phyloP scores from a whole-genome alignment of 2,113 vertebrate species.

The Gopherus evgoodei region DNA sequence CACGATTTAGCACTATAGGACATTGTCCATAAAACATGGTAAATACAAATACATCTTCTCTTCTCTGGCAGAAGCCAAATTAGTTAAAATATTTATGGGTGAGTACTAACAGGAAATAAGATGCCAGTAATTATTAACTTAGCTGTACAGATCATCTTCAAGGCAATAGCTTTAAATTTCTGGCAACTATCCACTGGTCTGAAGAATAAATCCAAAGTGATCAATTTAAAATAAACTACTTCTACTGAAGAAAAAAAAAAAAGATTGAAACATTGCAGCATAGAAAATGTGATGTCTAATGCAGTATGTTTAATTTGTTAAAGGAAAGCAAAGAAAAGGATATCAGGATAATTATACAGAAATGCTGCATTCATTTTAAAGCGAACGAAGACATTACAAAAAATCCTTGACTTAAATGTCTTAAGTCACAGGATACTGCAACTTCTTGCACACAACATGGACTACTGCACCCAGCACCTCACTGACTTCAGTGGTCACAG shows the following conservation, averaged over 20 bases:
- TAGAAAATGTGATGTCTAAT: background rate
- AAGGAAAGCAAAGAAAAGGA: background rate
- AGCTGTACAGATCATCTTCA: background rate
- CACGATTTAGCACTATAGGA: background rate
- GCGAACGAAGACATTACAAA: background rate
- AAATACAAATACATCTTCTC: background rate
- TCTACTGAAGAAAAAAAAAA: background rate
- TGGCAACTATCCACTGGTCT: background rate
- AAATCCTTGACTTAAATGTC: background rate
- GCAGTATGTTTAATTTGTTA: background rate
- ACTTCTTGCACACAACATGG: background rate
- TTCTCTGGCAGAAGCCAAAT: slow-evolving; percentile 14
- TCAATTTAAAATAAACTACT: slow-evolving; percentile 1
- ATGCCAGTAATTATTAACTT: background rate
- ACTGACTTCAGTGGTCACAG: background rate
- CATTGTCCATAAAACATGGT: slow-evolving; percentile 9
- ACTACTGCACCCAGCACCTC: background rate
- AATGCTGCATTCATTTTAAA: background rate
- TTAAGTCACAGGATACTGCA: too few relatives aligned
- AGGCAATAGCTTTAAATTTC: background rate
- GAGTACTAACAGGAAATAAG: background rate
- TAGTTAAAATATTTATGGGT: slow-evolving; percentile 37
- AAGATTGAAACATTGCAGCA: background rate
- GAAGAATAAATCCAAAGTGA: accelerated
- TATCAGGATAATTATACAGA: background rate